Conservation (phyloP, 2,888 invertebrate genomes). For the Mongoloraphidia duomilia region DNA sequence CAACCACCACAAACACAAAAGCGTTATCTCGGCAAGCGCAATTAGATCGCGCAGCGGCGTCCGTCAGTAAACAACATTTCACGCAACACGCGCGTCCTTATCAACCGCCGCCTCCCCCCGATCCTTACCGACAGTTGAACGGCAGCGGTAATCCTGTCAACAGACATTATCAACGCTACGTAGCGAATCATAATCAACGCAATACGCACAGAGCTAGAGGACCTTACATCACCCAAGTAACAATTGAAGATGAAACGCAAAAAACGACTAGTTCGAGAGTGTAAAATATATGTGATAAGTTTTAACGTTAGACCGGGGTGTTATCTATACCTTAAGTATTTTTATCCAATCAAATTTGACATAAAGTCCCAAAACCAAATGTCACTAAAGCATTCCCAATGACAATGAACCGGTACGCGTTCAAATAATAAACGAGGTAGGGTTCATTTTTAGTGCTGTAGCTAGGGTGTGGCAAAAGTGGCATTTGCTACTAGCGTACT, state of each 20-base stretch:
- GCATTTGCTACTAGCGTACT: too few species aligned
- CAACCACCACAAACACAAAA: constrained; percentile 17
- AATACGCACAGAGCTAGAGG: constrained; percentile 14
- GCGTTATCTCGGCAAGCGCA: constrained; percentile 11
- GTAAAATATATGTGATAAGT: constrained; percentile 4
- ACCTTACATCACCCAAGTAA: constrained; percentile 47
- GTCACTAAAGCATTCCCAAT: too few species aligned
- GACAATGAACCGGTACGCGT: too few species aligned
- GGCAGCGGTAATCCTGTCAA: constrained; percentile 5
- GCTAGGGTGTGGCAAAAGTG: too few species aligned
- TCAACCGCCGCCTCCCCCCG: constrained; percentile 5
- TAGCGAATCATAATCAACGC: constrained; percentile 11
- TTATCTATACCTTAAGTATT: too few species aligned
- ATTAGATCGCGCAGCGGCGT: not conserved
- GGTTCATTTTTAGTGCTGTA: too few species aligned
- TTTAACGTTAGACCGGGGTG: too few species aligned
- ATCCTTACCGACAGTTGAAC: not conserved
- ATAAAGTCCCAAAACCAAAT: too few species aligned
- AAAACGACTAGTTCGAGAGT: constrained; percentile 18
- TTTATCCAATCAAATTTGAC: too few species aligned
- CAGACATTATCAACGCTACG: constrained; percentile 14
- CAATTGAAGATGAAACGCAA: constrained; percentile 36
- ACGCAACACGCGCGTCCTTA: constrained; percentile 9
- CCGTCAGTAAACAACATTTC: constrained; percentile 11
- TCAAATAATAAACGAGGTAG: too few species aligned